phyloP scores from a whole-genome alignment of 2,113 vertebrate genomes.

The Dinomys branickii region DNA sequence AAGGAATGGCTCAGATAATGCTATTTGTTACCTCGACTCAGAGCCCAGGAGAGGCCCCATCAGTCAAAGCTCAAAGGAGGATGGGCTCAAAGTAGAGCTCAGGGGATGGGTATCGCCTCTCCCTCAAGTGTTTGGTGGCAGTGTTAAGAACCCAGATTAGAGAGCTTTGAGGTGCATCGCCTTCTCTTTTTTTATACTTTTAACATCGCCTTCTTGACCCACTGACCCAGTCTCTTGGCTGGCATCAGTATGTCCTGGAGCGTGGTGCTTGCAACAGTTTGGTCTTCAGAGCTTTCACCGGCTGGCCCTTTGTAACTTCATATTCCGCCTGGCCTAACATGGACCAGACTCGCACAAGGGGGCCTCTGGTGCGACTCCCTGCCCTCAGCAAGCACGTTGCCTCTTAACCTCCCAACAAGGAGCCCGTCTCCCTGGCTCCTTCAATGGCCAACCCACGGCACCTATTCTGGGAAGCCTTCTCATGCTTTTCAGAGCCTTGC shows the following conservation, averaged over 20 bases:
- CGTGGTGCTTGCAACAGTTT: not conserved
- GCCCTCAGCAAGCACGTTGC: not conserved
- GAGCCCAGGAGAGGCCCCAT: conserved; percentile 21
- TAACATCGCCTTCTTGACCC: not conserved
- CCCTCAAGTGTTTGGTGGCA: not conserved
- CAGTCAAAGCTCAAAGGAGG: not conserved
- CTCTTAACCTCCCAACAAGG: not conserved
- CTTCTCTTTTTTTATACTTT: too few relatives aligned
- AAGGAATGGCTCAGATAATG: not conserved
- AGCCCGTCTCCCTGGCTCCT: not conserved
- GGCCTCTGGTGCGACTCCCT: not conserved
- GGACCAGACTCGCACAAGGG: not conserved
- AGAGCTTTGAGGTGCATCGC: not conserved
- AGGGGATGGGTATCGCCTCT: not conserved
- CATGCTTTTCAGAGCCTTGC: not conserved
- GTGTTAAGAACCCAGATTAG: not conserved
- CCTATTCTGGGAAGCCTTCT: conserved; percentile 11
- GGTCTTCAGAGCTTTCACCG: not conserved
- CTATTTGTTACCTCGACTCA: not conserved
- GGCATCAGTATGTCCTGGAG: not conserved
- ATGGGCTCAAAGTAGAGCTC: not conserved
- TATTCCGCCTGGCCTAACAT: not conserved
- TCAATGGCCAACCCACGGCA: not conserved
- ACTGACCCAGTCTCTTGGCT: not conserved
- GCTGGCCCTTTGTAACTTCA: not conserved